A percentile compares a stretch with the other conserved stretches of the same genome.
Evolutionary conservation across 2,113 vertebrate species (phyloP).

Genomic region (Chascanopsetta lugubris): DNA sequence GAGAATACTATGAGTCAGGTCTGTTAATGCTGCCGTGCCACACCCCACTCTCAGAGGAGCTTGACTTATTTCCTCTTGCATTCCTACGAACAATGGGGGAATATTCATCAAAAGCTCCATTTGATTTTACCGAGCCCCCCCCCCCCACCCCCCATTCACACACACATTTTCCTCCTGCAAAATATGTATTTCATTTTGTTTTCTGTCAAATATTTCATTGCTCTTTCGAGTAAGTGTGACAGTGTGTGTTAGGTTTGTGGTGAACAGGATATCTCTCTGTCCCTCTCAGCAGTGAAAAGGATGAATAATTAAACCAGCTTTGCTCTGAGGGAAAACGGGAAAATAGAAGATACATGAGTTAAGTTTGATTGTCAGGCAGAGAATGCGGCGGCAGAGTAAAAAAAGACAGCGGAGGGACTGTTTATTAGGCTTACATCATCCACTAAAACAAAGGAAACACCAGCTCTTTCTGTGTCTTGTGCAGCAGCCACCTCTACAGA

Average conservation of each 20-base stretch:
- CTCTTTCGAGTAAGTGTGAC: slow-evolving; percentile 64
- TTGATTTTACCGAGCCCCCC: slow-evolving; percentile 52
- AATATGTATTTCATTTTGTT: slow-evolving; percentile 70
- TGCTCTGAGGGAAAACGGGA: slow-evolving; percentile 33
- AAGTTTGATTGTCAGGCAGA: slow-evolving; percentile 41
- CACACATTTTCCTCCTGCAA: slow-evolving; percentile 27
- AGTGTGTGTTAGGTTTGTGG: slow-evolving; percentile 59
- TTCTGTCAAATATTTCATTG: slow-evolving; percentile 70
- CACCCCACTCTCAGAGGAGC: slow-evolving; percentile 54
- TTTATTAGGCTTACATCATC: slow-evolving; percentile 48
- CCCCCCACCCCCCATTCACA: neutral
- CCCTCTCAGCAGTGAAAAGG: slow-evolving; percentile 25
- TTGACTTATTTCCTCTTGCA: slow-evolving; percentile 50
- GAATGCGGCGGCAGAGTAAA: slow-evolving; percentile 26
- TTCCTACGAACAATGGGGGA: slow-evolving; percentile 64
- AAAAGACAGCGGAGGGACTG: neutral
- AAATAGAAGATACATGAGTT: slow-evolving; percentile 61
- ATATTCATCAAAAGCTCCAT: slow-evolving; percentile 71
- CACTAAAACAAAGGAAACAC: slow-evolving; percentile 48
- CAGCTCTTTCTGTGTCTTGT: slow-evolving; percentile 8
- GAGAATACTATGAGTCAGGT: slow-evolving; percentile 77
- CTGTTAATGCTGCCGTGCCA: slow-evolving; percentile 66
- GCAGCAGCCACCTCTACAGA: slow-evolving; percentile 6
- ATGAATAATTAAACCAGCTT: slow-evolving; percentile 63
- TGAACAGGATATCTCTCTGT: slow-evolving; percentile 33